Evolutionary conservation across 53 echinoderm and acorn worm genomes (phyloP), one percentile per base, ranked within the genome.

Genomic region (Paracentrotus lividus): DNA sequence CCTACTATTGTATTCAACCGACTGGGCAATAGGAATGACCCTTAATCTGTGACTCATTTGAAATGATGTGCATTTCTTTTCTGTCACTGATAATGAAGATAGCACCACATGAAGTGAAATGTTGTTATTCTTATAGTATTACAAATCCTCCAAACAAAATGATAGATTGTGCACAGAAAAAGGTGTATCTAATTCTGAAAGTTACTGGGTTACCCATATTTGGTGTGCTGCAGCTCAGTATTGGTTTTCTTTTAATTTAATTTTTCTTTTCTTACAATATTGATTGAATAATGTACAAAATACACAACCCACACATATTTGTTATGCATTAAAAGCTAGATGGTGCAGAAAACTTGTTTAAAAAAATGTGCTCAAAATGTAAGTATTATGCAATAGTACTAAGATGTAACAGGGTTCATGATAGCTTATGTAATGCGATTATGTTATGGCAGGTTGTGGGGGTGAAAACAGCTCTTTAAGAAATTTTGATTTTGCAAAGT

Each of bases 381-480:
- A 54, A 64, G 31, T n/a, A 64, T 64, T 76, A 76, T 76, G 76
- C 76, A 76, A 76, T 42, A 76, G 23, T 76, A 21, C 38, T 76
- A 2, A 20, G 21, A 40, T 42, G 18, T 23, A 76, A 36, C 76
- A 76, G 76, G 42, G 76, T 76, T 14, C 42, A 76, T 76, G n/a
- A n/a, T n/a, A n/a, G n/a, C n/a, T n/a, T n/a, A n/a, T n/a, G n/a
- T n/a, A n/a, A n/a, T n/a, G n/a, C n/a, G n/a, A n/a, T n/a, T n/a
- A n/a, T n/a, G n/a, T n/a, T n/a, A n/a, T n/a, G n/a, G n/a, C n/a
- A n/a, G n/a, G n/a, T n/a, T n/a, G n/a, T n/a, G n/a, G n/a, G n/a
- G n/a, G n/a, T n/a, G n/a, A n/a, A n/a, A n/a, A n/a, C n/a, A n/a
- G n/a, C n/a, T n/a, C n/a, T n/a, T n/a, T n/a, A n/a, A n/a, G n/a